Conservation (phyloP, 2,797 vertebrate genomes). For the Erpetoichthys calabaricus region DNA sequence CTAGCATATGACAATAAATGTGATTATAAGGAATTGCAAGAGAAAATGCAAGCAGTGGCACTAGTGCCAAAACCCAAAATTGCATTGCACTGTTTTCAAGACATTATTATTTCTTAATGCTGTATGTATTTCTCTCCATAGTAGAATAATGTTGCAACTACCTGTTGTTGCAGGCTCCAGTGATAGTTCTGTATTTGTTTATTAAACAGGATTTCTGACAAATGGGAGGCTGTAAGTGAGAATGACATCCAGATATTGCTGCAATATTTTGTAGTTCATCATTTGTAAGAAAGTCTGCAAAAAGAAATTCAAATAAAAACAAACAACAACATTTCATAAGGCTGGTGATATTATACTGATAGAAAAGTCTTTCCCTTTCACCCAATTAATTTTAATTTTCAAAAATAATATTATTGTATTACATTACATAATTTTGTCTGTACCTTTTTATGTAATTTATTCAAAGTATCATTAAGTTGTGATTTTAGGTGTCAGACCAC, state of each 20-base stretch:
- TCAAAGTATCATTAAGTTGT: no score
- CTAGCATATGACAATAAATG: no score
- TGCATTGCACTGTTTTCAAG: no score
- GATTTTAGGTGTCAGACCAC: no score
- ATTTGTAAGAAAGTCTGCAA: constrained; percentile 47
- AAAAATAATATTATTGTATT: constrained; percentile 1
- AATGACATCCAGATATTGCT: constrained; percentile 61
- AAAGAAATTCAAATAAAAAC: constrained; percentile 10
- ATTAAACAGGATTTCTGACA: constrained; percentile 48
- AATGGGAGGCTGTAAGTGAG: constrained; percentile 31
- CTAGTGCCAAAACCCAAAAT: no score
- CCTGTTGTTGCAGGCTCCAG: constrained; percentile 86
- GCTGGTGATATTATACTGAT: no score
- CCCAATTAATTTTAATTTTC: no score
- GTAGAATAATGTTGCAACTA: constrained; percentile 20
- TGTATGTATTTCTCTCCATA: no score
- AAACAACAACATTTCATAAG: background rate
- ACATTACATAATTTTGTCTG: background rate
- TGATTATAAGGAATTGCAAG: no score
- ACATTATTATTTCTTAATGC: no score
- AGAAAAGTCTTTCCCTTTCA: no score
- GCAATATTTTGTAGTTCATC: constrained; percentile 47
- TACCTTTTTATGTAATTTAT: constrained; percentile 10
- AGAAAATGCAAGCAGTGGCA: no score
- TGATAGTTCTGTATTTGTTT: constrained; percentile 66